Base-by-base conservation (phyloP, 2,113 vertebrate genomes). In the Caracal caracal region DNA sequence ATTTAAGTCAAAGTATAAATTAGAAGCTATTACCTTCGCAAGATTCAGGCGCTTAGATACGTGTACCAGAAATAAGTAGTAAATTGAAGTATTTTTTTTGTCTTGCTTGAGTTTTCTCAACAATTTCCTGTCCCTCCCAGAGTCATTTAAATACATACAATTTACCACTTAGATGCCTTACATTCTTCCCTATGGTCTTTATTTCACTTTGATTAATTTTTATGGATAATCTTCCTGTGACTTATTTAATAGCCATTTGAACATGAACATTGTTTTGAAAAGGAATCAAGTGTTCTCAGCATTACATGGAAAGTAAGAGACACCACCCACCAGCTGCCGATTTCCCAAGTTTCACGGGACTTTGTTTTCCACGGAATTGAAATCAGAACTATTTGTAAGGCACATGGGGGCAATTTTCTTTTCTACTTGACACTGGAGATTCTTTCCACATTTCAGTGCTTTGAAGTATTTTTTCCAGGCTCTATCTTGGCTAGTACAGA, bases 391-490 rank as follows among this genome's bases (percentile, higher is more conserved):
- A 35, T 49, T 75, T 73, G 35, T 43, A 47, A 81, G 61, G 53
- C 63, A 63, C 40, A 59, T 70, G 71, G 79, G 4, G 6, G 10
- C 13, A 40, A 26, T 92, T 85, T 22, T 87, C 89, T 97, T 53
- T 30, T 95, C 83, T 87, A 43, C 53, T 96, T 95, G 56, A 93
- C 61, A 81, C 24, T 66, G 51, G n/a, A 61, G 24, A 81, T 87
- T 89, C 35, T 96, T 93, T 91, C 35, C 19, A 17, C 12, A 80
- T 93, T 95, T 97, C 63, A 6, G 12, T 81, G 6, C 28, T 59
- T 96, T 97, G 61, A 97, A 91, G 56, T 59, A 0, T 51, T 66
- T 91, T 91, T 94, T 40, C 3, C 17, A 33, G 65, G 68, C 93
- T 51, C 2, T 35, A 19, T 94, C 33, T 30, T 71, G 75, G 30